Percentiles rank a stretch among this genome's conserved stretches.
These are phyloP conservation scores for Pogonocichla stellata DNA, from an alignment of 2,113 vertebrate genomes.

Conservation along the genomic window DNA sequence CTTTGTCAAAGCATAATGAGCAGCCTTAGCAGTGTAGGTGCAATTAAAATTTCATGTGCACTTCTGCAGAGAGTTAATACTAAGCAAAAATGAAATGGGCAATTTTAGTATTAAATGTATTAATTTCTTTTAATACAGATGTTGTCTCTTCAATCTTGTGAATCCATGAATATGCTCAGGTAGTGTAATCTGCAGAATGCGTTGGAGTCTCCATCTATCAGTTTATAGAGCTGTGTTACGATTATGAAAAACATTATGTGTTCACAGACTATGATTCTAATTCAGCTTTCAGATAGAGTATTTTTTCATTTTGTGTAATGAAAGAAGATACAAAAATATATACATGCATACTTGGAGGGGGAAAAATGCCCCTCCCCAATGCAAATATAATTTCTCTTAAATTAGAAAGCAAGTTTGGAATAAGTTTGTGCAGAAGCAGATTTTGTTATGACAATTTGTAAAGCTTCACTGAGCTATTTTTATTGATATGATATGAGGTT, in stretches of 20 bases:
- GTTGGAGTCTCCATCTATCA: neutral
- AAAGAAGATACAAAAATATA: neutral
- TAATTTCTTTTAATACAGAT: neutral
- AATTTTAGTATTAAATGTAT: neutral
- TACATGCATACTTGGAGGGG: neutral
- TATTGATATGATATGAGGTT: neutral
- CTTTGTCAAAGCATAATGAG: neutral
- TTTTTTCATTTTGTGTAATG: neutral
- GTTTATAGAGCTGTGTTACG: neutral
- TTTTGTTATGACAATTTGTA: neutral
- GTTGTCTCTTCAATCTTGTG: neutral
- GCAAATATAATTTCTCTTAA: neutral
- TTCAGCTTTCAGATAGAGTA: neutral
- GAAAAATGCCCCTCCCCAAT: neutral
- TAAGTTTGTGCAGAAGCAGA: neutral
- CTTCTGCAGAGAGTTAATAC: neutral
- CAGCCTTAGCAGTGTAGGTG: neutral
- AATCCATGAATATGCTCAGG: neutral
- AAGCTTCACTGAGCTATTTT: neutral
- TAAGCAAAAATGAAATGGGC: neutral
- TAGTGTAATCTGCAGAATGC: neutral
- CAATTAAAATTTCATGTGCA: neutral
- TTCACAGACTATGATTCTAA: neutral
- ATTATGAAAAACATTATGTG: neutral
- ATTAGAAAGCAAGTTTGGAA: neutral